These are phyloP conservation scores for Xenopus laevis DNA, from an alignment of 2,113 vertebrate species.

Conservation along the genomic window DNA sequence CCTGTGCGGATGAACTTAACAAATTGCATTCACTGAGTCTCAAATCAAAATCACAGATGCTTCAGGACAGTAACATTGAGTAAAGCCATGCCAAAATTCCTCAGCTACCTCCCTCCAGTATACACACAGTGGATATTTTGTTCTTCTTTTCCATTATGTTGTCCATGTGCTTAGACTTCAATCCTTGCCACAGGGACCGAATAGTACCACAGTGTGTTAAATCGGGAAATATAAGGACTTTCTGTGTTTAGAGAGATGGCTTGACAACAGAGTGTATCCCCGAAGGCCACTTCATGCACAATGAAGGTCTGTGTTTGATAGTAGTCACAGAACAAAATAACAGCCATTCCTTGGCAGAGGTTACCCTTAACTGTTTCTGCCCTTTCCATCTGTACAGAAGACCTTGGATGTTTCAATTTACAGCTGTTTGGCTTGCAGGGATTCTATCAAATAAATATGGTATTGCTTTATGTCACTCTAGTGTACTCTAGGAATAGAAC, in stretches of 20 bases:
- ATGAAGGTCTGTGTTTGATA: constrained; percentile 72
- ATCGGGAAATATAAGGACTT: constrained; percentile 55
- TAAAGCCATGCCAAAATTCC: constrained; percentile 32
- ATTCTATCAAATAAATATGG: neutral
- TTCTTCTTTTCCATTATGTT: constrained; percentile 42
- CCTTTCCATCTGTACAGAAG: neutral
- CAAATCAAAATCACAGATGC: constrained; percentile 37
- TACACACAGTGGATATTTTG: constrained; percentile 41
- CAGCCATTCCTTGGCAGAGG: constrained; percentile 63
- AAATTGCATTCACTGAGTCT: constrained; percentile 22
- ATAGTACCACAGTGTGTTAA: constrained; percentile 44
- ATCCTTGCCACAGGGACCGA: constrained; percentile 39
- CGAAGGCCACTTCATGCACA: constrained; percentile 65
- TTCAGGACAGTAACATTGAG: constrained; percentile 35
- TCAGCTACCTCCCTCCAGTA: constrained; percentile 34
- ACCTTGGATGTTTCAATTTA: neutral
- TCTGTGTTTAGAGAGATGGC: constrained; percentile 61
- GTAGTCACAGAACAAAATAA: constrained; percentile 71
- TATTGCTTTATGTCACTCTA: neutral
- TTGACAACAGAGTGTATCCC: constrained; percentile 60
- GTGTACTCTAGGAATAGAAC: no score
- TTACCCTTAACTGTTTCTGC: constrained; percentile 42
- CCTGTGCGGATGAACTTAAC: constrained; percentile 2
- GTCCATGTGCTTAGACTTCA: constrained; percentile 42
- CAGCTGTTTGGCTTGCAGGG: neutral